Evolutionary conservation across 2,888 invertebrate species (phyloP), one percentile per base, ranked within the genome.

Genomic region (Seira ritae): DNA sequence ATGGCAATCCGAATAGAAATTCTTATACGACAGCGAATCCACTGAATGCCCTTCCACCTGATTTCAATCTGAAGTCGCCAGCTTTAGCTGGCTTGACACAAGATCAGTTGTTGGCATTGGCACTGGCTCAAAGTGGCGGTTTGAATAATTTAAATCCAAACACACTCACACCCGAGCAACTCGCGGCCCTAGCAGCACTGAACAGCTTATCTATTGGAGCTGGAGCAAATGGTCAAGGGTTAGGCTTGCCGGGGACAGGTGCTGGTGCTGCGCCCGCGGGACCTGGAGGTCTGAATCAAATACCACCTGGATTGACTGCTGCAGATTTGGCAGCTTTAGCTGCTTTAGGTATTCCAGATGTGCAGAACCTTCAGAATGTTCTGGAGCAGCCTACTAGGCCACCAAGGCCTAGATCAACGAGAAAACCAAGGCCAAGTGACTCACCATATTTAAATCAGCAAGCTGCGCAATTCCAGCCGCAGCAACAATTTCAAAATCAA

Each of bases 21-120:
- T 78, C 83, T 0, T 78, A 73, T 23, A 83, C 83, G n/a, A 83
- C 83, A 4, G 42, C 73, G 24, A 83, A 83, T 70, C 83, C 83
- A 15, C 31, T 69, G 12, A 0, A 55, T 15, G 55, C 15, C 3
- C n/a, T 31, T 31, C 31, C 31, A 4, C 31, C 31, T 8, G 31
- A 31, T 4, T 31, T 12, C 6, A 17, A 67, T 23, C 24, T 81
- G 6, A 81, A 76, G 46, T 66, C 81, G 0, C 81, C 81, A 37
- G 80, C 74, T 3, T n/a, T 69, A 0, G 55, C 72, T 50, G 76
- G 50, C 1, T 20, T 82, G 24, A 77, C 82, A 46, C 82, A 46
- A 3, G 82, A 82, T 17, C 82, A 82, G 66, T 76, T 82, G n/a
- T 23, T 68, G 66, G 17, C 20, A 31, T 31, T 31, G 31, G 8